phyloP scores from a whole-genome alignment of 2,797 vertebrate species.

The Acropternis orthonyx region DNA sequence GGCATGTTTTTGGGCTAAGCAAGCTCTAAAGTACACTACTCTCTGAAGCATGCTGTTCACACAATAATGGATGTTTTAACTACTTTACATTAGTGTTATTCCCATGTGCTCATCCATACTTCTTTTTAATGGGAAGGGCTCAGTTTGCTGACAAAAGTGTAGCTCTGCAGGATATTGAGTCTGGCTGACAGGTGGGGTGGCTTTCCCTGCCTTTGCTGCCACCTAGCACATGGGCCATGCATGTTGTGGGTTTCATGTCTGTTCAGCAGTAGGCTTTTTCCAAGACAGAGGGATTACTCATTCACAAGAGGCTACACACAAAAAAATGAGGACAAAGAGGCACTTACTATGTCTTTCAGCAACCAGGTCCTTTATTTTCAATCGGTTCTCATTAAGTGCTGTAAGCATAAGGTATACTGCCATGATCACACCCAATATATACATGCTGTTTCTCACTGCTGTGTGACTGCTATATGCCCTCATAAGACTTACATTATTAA shows the following conservation, averaged over 20 bases:
- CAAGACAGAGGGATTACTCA: not conserved
- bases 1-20: not conserved
- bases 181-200: not conserved
- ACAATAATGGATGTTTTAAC: not conserved
- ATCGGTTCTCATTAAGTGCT: not conserved
- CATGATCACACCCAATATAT: not conserved
- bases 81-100: rapidly evolving
- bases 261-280: not conserved
- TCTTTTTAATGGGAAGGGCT: not conserved
- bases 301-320: not conserved
- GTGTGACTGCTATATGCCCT: rapidly evolving
- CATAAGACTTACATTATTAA: not conserved
- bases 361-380: not conserved
- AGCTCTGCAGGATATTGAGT: not conserved
- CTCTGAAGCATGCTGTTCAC: not conserved
- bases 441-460: rapidly evolving
- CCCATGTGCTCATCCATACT: rapidly evolving
- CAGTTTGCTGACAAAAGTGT: not conserved
- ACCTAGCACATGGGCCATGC: rapidly evolving
- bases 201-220: not conserved
- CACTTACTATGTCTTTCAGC: not conserved
- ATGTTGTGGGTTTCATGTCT: rapidly evolving
- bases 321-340: not conserved
- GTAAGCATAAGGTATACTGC: not conserved
- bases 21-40: not conserved